Conservation (phyloP, 2,888 invertebrate species). For the Pardosa pseudoannulata region DNA sequence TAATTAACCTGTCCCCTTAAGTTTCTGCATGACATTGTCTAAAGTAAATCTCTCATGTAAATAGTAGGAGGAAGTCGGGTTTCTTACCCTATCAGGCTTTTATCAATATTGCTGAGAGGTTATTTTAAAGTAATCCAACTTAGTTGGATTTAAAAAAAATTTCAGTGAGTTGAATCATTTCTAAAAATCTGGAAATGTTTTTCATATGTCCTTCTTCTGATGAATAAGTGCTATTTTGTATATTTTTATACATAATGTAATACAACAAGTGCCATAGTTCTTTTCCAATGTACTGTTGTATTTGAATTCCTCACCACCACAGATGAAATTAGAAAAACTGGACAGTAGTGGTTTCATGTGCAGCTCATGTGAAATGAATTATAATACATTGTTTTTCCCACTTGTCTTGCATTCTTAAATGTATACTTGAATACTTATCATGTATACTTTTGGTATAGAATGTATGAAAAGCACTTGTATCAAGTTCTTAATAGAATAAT, state of each 20-base stretch:
- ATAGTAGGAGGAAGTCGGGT: too few species aligned
- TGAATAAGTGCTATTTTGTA: neutral
- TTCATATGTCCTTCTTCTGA: neutral
- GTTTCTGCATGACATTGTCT: too few species aligned
- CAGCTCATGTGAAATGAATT: too few species aligned
- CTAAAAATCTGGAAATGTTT: too few species aligned
- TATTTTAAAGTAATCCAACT: too few species aligned
- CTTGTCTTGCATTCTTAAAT: neutral
- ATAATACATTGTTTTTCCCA: neutral
- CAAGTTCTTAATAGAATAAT: neutral
- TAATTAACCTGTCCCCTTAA: too few species aligned
- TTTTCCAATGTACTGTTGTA: conserved; percentile 2
- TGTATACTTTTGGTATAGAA: neutral
- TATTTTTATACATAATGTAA: neutral
- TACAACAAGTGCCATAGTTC: conserved; percentile 5
- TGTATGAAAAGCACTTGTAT: neutral
- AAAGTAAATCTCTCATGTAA: too few species aligned
- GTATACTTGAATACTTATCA: neutral
- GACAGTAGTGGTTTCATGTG: too few species aligned
- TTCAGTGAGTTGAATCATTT: too few species aligned
- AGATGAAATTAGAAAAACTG: neutral
- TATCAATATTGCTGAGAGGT: too few species aligned
- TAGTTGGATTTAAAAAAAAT: too few species aligned
- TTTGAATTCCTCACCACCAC: neutral
- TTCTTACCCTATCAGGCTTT: too few species aligned